Evolutionary conservation across 2,888 invertebrate genomes (phyloP), one percentile per base, ranked within the genome.

Genomic region (Amphipyra tragopoginis): DNA sequence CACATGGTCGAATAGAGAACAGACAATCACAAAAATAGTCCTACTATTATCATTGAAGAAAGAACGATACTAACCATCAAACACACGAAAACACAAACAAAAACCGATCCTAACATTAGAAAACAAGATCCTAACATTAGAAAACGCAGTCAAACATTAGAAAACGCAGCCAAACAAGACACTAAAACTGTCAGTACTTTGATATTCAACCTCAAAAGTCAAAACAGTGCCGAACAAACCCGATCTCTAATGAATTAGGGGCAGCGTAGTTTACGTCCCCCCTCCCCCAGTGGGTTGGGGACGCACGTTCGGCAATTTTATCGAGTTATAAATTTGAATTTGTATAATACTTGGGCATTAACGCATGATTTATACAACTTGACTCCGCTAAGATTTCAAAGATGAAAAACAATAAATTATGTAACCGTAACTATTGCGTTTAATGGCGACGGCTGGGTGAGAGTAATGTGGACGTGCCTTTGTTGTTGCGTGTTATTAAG

Each of bases 301-400:
- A 66, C 87, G 85, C 89, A 88, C 93, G 90, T 90, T 92, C 88
- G 88, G 93, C 94, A 95, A 95, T 95, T 94, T 94, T 95, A 95
- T 95, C 94, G 94, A 92, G 94, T 92, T 95, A 95, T 95, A 95
- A 95, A 95, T 95, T 95, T 94, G 93, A 94, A 94, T 94, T 94
- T 94, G 94, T 94, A 94, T 94, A 94, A 94, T 94, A 93, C 93
- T 83, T 75, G 73, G 86, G 94, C 93, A 94, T 94, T 94, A 94
- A 93, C 93, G 91, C 87, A 93, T 94, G 94, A 94, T 94, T 94
- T 94, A 94, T 94, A 90, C 89, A 92, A 93, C 91, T 94, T 92
- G 93, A 94, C 94, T 94, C 90, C 85, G 94, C 93, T 94, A 94
- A 94, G 94, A 94, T 94, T 93, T 94, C 93, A 93, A 92, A 94